Percentiles rank a stretch among this genome's conserved stretches.
These are phyloP conservation scores for Onychomys leucogaster DNA, from an alignment of 2,797 vertebrate genomes.

Conservation along the genomic window DNA sequence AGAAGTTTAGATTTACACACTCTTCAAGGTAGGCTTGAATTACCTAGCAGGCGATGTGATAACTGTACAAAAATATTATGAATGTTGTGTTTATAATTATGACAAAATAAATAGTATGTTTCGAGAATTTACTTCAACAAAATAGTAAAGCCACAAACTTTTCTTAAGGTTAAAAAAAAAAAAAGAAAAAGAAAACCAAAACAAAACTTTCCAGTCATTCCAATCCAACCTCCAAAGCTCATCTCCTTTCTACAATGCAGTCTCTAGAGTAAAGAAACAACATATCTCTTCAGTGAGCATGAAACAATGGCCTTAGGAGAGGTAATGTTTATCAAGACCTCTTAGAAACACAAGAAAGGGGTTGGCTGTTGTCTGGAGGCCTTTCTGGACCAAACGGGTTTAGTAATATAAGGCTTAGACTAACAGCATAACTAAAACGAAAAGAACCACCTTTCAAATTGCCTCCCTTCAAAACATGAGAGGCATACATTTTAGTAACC, in stretches of 20 bases:
- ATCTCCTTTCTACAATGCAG: neutral
- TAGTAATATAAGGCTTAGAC: conserved; percentile 10
- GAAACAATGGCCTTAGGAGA: conserved; percentile 16
- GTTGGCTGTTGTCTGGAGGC: conserved; percentile 33
- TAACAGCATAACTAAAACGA: conserved; percentile 48
- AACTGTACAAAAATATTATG: conserved; percentile 29
- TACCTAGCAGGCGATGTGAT: neutral
- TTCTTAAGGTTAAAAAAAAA: conserved; percentile 21
- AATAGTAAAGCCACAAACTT: conserved; percentile 10
- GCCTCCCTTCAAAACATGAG: conserved; percentile 37
- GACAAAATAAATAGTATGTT: conserved; percentile 8
- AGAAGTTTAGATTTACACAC: conserved; percentile 45
- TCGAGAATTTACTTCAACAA: conserved; percentile 31
- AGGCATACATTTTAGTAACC: neutral
- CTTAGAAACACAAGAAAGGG: conserved; percentile 23
- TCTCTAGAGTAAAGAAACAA: conserved; percentile 36
- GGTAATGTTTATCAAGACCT: conserved; percentile 5
- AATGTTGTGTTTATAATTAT: neutral
- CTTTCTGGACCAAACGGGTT: conserved; percentile 49
- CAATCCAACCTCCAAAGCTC: conserved; percentile 13
- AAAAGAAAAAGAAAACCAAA: conserved; percentile 2
- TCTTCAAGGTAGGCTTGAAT: conserved; percentile 31
- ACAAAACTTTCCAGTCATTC: conserved; percentile 29
- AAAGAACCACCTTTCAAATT: conserved; percentile 5
- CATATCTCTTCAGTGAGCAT: conserved; percentile 21